These are phyloP conservation scores for Anisognathus igniventris DNA, from an alignment of 2,797 vertebrate genomes.

Conservation along the genomic window DNA sequence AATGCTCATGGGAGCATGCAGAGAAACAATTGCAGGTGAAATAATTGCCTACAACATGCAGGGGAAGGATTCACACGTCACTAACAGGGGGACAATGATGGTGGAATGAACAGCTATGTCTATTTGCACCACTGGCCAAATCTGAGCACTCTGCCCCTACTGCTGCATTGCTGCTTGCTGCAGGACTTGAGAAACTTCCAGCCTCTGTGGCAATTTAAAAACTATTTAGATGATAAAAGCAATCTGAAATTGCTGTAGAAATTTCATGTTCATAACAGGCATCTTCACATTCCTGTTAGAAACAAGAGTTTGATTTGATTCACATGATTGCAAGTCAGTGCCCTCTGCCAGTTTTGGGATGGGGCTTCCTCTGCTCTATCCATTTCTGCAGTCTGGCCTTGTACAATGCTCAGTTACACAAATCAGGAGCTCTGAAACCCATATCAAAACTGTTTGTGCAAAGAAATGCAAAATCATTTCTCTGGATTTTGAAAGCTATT, in stretches of 20 bases:
- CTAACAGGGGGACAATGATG: too few species aligned
- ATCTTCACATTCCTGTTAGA: not conserved
- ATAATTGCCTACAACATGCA: not conserved
- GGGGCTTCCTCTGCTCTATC: not conserved
- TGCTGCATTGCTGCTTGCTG: not conserved
- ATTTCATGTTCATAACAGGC: not conserved
- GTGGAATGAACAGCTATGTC: not conserved
- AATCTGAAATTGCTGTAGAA: not conserved
- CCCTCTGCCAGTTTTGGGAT: not conserved
- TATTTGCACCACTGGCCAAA: not conserved
- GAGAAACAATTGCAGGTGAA: not conserved
- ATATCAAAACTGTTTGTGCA: not conserved
- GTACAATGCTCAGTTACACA: not conserved
- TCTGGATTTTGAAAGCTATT: not conserved
- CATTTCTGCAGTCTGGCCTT: not conserved
- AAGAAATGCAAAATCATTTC: not conserved
- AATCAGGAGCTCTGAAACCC: not conserved
- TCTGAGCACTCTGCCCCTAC: not conserved
- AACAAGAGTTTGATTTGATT: not conserved
- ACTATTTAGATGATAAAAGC: not conserved
- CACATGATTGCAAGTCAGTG: not conserved
- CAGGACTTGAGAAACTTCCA: not conserved
- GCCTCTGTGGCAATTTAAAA: not conserved
- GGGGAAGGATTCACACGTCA: not conserved
- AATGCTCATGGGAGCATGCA: fast-evolving